phyloP scores from a whole-genome alignment of 2,797 vertebrate genomes.

The Protosalanx chinensis region DNA sequence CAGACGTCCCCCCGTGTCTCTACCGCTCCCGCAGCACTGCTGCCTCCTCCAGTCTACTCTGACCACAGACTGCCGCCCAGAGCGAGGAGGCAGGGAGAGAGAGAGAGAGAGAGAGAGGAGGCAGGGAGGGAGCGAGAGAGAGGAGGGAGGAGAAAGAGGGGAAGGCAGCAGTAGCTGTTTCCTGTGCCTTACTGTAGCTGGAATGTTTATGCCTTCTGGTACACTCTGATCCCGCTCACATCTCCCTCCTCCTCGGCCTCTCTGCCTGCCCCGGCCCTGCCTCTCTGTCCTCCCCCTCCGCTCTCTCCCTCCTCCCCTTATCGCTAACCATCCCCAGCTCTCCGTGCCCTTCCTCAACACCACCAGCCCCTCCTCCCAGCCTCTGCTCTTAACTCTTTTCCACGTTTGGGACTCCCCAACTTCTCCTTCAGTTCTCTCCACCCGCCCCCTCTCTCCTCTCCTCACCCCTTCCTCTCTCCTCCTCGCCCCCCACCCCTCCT shows the following conservation, averaged over 20 bases:
- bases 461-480: not conserved
- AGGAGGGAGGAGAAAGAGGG: not conserved
- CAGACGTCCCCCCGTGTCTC: not conserved
- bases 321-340: not conserved
- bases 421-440: not conserved
- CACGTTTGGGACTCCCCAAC: not conserved
- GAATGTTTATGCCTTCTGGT: slow-evolving; percentile 4
- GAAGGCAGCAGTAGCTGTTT: not conserved
- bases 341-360: not conserved
- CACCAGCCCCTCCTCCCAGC: too few relatives aligned
- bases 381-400: slow-evolving; percentile 21
- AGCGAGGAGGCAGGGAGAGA: slow-evolving; percentile 16
- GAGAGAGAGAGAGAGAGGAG: not conserved
- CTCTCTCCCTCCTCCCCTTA: not conserved
- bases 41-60: not conserved
- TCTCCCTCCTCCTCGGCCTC: not conserved
- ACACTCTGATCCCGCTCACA: slow-evolving; percentile 2
- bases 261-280: not conserved
- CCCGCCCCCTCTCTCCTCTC: not conserved
- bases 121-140: not conserved
- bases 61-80: slow-evolving; percentile 11
- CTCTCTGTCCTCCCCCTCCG: not conserved
- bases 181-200: slow-evolving; percentile 12
- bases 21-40: not conserved
- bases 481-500: not conserved